Percentiles rank a stretch among this genome's conserved stretches.
phyloP scores from a whole-genome alignment of 2,888 invertebrate species.

The Gortyna flavago region DNA sequence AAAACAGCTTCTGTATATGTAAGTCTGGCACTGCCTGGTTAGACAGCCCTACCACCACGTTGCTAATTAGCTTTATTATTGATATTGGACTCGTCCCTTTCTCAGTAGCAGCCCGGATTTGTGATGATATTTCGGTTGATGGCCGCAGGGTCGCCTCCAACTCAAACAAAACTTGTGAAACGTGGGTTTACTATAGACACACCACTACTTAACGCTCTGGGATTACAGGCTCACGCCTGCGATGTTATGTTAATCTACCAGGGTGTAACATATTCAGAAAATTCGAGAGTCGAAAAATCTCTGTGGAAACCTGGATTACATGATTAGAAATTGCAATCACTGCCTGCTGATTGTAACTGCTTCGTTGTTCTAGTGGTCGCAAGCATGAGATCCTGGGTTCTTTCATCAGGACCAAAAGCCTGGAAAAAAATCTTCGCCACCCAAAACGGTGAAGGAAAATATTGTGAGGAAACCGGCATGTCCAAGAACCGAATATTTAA shows the following conservation, averaged over 20 bases:
- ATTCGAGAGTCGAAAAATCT: not conserved
- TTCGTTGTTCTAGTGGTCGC: no score
- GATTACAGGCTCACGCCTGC: not conserved
- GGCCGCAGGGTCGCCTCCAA: not conserved
- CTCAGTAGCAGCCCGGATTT: not conserved
- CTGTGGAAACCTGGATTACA: not conserved
- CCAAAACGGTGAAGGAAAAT: no score
- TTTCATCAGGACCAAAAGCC: no score
- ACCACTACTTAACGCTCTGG: not conserved
- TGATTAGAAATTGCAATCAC: not conserved
- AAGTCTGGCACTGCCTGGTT: not conserved
- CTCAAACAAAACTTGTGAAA: not conserved
- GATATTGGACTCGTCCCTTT: not conserved
- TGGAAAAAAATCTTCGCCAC: no score
- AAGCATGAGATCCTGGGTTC: no score
- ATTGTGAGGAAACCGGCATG: no score
- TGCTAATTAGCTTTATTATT: constrained; percentile 6
- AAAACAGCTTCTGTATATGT: no score
- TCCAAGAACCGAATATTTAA: no score
- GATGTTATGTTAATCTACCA: not conserved
- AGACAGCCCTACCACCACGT: not conserved
- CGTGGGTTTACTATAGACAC: no score
- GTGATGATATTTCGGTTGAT: not conserved
- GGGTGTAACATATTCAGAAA: not conserved
- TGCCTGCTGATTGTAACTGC: no score